A percentile compares a stretch with the other conserved stretches of the same genome.
These are phyloP conservation scores for Perca flavescens DNA, from an alignment of 2,113 vertebrate genomes.

Conservation along the genomic window DNA sequence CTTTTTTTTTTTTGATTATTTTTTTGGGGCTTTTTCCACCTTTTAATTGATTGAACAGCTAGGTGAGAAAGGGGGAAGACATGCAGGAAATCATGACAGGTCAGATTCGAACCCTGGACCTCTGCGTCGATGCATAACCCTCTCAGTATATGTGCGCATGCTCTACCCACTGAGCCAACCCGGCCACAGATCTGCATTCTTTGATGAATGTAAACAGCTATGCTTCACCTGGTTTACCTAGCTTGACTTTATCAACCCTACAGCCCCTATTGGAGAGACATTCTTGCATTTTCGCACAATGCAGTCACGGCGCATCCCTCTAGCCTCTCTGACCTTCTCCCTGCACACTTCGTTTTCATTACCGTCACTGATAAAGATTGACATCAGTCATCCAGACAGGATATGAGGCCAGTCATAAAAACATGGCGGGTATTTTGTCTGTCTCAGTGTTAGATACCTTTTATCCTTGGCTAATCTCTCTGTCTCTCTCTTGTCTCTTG, in stretches of 20 bases:
- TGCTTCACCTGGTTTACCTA: slow-evolving; percentile 1
- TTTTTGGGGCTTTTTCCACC: too few relatives aligned
- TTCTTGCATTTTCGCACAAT: slow-evolving; percentile 8
- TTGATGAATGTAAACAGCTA: neutral
- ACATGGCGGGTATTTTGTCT: slow-evolving; percentile 50
- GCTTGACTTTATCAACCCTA: neutral
- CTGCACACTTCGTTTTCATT: slow-evolving; percentile 31
- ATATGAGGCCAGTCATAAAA: slow-evolving; percentile 52
- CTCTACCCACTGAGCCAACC: too few relatives aligned
- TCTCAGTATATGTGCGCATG: too few relatives aligned
- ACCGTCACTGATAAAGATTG: slow-evolving; percentile 41
- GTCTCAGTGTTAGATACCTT: slow-evolving; percentile 39
- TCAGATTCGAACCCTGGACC: too few relatives aligned
- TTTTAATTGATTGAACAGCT: too few relatives aligned
- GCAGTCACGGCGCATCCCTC: neutral
- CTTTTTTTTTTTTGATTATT: too few relatives aligned
- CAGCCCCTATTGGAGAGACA: neutral
- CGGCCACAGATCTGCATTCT: too few relatives aligned
- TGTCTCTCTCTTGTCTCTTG: slow-evolving; percentile 21
- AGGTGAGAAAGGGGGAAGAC: too few relatives aligned
- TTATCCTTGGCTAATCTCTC: slow-evolving; percentile 55
- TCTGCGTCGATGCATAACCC: too few relatives aligned
- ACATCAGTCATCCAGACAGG: slow-evolving; percentile 45
- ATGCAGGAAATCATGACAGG: too few relatives aligned
- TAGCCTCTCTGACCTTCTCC: slow-evolving; percentile 33